These are phyloP conservation scores for Hoplostethus atlanticus DNA, from an alignment of 2,797 vertebrate species.

Conservation along the genomic window DNA sequence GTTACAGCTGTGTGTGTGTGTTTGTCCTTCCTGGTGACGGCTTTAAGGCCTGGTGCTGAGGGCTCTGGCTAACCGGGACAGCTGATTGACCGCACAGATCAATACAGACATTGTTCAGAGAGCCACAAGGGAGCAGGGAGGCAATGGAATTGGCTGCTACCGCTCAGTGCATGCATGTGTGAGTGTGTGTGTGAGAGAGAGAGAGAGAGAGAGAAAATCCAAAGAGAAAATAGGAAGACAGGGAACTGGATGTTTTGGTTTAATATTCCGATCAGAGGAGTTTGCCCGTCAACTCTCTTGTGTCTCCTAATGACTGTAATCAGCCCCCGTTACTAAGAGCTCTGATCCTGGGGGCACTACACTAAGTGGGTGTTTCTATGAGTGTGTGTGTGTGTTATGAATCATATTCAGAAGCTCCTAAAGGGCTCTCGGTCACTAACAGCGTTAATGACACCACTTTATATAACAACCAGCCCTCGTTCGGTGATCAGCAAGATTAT, in stretches of 20 bases:
- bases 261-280: conserved; percentile 49
- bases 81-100: conserved; percentile 59
- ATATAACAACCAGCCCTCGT: conserved; percentile 6
- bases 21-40: conserved; percentile 27
- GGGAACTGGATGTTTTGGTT: conserved; percentile 33
- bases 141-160: conserved; percentile 26
- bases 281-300: conserved; percentile 40
- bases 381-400: conserved; percentile 12
- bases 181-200: conserved; percentile 6
- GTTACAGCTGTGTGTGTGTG: neutral
- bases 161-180: conserved; percentile 11
- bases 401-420: too few species aligned
- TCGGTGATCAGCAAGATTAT: neutral
- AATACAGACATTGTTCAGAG: conserved; percentile 66
- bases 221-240: neutral
- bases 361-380: conserved; percentile 26
- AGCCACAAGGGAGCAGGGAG: conserved; percentile 55
- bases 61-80: conserved; percentile 45
- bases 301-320: conserved; percentile 66
- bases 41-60: conserved; percentile 42
- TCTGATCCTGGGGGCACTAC: conserved; percentile 56
- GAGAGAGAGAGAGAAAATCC: neutral
- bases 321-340: conserved; percentile 37
- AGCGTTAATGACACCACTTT: conserved; percentile 27
- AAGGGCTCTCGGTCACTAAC: too few species aligned